These are phyloP conservation scores for Noctua fimbriata DNA, from an alignment of 2,888 invertebrate genomes.

Conservation along the genomic window DNA sequence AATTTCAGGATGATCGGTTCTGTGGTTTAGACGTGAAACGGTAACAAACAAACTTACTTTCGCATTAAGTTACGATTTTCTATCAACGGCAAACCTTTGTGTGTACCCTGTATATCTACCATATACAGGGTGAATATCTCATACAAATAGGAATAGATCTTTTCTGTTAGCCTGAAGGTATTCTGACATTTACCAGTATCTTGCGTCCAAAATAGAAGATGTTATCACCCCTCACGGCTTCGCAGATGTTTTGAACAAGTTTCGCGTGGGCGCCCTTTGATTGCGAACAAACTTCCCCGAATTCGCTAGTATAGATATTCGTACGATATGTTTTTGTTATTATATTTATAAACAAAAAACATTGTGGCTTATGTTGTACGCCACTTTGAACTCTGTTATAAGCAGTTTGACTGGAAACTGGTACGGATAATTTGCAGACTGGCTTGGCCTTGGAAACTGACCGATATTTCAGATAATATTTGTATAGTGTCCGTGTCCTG, in stretches of 20 bases:
- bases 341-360: neutral
- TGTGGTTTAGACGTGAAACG: too few relatives aligned
- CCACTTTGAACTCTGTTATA: neutral
- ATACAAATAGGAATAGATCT: neutral
- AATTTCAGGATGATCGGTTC: too few relatives aligned
- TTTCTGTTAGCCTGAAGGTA: neutral
- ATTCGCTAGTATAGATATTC: neutral
- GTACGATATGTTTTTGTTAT: neutral
- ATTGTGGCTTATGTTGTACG: neutral
- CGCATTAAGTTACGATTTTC: neutral
- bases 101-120: neutral
- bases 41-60: too few relatives aligned
- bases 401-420: neutral
- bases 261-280: neutral
- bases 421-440: neutral
- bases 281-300: neutral
- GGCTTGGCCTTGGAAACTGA: neutral
- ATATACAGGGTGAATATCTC: neutral
- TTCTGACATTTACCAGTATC: neutral
- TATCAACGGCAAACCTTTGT: neutral
- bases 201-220: constrained; percentile 6
- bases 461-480: neutral
- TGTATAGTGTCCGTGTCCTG: neutral
- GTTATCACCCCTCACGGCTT: neutral
- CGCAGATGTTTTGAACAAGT: constrained; percentile 5